A percentile compares a stretch with the other conserved stretches of the same genome.
Evolutionary conservation across 1,140 invertebrate genomes (phyloP).

Genomic region (Microplitis demolitor): DNA sequence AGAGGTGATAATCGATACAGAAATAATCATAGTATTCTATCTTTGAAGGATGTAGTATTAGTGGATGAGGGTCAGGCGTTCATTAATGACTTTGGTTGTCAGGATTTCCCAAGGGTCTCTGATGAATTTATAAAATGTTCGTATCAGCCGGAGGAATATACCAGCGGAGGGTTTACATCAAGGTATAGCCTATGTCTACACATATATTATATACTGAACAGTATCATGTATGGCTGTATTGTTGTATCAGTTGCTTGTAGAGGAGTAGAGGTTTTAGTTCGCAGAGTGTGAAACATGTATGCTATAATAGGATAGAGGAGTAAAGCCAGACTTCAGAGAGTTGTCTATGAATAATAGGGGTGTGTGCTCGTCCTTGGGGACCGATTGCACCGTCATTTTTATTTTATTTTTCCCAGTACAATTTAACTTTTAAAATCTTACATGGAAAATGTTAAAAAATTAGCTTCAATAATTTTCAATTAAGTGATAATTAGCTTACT

Average conservation of each 20-base stretch:
- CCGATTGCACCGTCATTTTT: too few species aligned
- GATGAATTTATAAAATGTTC: conserved; percentile 44
- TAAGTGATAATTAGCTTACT: too few species aligned
- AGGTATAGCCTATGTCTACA: not conserved
- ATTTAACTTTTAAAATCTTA: too few species aligned
- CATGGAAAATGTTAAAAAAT: too few species aligned
- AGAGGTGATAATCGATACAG: not conserved
- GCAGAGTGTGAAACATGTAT: too few species aligned
- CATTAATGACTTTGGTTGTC: conserved; percentile 10
- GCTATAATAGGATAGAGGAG: not conserved
- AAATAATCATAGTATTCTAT: not conserved
- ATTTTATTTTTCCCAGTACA: too few species aligned
- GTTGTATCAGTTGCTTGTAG: not conserved
- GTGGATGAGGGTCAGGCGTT: conserved; percentile 13
- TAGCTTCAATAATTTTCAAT: too few species aligned
- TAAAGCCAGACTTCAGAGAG: too few species aligned
- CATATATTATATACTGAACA: not conserved
- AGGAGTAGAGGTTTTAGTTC: not conserved
- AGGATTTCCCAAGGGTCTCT: conserved; percentile 19
- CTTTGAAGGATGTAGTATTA: not conserved
- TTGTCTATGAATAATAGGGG: too few species aligned
- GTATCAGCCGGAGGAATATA: conserved; percentile 2
- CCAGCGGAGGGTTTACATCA: not conserved
- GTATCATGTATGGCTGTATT: not conserved
- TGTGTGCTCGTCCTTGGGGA: too few species aligned